Conservation (phyloP, 2,113 vertebrate species). For the Lagopus leucura region DNA sequence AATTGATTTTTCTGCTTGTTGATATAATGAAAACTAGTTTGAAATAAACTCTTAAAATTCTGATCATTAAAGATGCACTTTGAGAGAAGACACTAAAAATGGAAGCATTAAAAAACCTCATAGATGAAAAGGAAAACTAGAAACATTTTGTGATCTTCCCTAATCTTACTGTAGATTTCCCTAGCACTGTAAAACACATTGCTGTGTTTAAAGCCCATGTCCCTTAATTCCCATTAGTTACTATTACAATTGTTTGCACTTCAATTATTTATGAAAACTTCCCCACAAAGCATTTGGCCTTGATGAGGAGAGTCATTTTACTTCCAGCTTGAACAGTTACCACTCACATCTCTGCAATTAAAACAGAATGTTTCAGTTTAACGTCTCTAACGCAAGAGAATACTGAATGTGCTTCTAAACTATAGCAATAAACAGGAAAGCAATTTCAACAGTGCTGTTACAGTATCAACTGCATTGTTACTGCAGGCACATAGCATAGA, state of each 20-base stretch:
- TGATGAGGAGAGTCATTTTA: conserved; percentile 52
- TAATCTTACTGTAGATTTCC: not conserved
- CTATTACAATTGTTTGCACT: conserved; percentile 38
- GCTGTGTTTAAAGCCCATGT: not conserved
- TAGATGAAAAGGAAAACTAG: not conserved
- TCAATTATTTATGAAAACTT: conserved; percentile 64
- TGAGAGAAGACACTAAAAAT: not conserved
- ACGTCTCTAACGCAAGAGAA: conserved; percentile 35
- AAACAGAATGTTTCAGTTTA: conserved; percentile 39
- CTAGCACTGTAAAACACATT: conserved; percentile 25
- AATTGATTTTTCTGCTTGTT: not conserved
- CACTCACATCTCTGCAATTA: conserved; percentile 37
- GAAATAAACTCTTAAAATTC: not conserved
- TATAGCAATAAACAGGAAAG: conserved; percentile 52
- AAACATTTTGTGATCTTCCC: not conserved
- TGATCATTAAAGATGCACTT: not conserved
- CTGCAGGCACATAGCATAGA: not conserved
- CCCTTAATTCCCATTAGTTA: conserved; percentile 44
- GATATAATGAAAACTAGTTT: not conserved
- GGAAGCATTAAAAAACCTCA: not conserved
- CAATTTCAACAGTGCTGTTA: not conserved
- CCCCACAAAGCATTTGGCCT: conserved; percentile 41
- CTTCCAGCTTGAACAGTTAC: conserved; percentile 27
- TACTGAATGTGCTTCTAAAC: conserved; percentile 48
- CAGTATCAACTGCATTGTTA: not conserved